Evolutionary conservation across 2,797 vertebrate species (phyloP).

Genomic region (Dendrocincla tyrannina): DNA sequence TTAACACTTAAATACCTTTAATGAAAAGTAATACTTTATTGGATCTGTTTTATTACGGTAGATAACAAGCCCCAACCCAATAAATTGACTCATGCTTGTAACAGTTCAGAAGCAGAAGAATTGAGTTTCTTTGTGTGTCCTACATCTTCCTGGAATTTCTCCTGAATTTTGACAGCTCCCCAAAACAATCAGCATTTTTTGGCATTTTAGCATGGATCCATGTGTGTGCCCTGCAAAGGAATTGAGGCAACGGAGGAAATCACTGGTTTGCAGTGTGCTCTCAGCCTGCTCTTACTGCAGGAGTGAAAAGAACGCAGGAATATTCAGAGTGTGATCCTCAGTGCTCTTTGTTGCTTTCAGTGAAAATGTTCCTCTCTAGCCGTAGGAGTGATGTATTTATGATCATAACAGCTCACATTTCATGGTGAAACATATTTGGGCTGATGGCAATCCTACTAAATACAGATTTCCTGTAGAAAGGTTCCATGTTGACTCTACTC

Average conservation of each 20-base stretch:
- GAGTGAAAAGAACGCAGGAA: not conserved
- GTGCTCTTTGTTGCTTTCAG: not conserved
- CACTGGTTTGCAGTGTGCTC: not conserved
- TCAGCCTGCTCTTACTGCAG: not conserved
- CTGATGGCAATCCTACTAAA: not conserved
- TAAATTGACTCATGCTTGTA: not conserved
- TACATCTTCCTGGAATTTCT: not conserved
- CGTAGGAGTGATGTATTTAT: not conserved
- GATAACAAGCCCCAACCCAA: not conserved
- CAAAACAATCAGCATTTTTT: not conserved
- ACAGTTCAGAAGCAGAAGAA: not conserved
- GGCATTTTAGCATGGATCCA: not conserved
- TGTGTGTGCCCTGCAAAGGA: not conserved
- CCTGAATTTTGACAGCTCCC: not conserved
- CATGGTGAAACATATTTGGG: not conserved
- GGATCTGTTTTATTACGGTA: not conserved
- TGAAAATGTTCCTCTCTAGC: not conserved
- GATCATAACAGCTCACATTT: not conserved
- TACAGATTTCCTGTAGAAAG: not conserved
- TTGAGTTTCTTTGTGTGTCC: not conserved
- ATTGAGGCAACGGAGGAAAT: not conserved
- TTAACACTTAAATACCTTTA: not conserved
- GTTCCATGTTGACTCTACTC: not conserved
- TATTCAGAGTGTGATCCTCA: not conserved
- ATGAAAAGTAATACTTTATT: not conserved